A percentile compares a stretch with the other conserved stretches of the same genome.
Evolutionary conservation across 2,888 invertebrate genomes (phyloP).

Genomic region (Gortyna flavago): DNA sequence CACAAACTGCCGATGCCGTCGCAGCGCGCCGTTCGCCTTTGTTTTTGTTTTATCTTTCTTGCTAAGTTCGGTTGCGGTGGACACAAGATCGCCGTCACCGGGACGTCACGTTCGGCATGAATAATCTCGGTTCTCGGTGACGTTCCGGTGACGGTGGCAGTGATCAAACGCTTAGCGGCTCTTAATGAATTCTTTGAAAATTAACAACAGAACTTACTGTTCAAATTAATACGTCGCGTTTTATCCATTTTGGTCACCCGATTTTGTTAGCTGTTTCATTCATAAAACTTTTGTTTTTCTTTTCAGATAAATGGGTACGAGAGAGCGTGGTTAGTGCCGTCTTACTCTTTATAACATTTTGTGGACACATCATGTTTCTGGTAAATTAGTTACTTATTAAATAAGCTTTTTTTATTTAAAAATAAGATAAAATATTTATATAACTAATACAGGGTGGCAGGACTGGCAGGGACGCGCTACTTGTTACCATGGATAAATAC

Average conservation of each 20-base stretch:
- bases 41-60: background rate
- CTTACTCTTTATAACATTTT: conserved; percentile 91
- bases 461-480: too few species aligned
- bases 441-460: too few species aligned
- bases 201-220: too few species aligned
- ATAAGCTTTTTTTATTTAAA: background rate
- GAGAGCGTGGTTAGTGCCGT: conserved; percentile 94
- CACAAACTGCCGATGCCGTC: too few species aligned
- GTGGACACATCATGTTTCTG: conserved; percentile 93
- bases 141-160: too few species aligned
- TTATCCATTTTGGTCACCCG: background rate
- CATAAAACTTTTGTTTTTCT: background rate
- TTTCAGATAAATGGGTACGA: conserved; percentile 91
- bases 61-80: background rate
- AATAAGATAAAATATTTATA: background rate
- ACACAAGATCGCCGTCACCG: background rate
- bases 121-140: too few species aligned
- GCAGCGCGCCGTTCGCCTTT: too few species aligned
- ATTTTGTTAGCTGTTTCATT: background rate
- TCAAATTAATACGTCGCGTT: too few species aligned
- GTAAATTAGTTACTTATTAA: conserved; percentile 79
- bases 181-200: too few species aligned
- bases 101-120: too few species aligned
- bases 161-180: too few species aligned
- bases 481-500: too few species aligned